Evolutionary conservation across 2,113 vertebrate genomes (phyloP).

Genomic region (Microtus richardsoni): DNA sequence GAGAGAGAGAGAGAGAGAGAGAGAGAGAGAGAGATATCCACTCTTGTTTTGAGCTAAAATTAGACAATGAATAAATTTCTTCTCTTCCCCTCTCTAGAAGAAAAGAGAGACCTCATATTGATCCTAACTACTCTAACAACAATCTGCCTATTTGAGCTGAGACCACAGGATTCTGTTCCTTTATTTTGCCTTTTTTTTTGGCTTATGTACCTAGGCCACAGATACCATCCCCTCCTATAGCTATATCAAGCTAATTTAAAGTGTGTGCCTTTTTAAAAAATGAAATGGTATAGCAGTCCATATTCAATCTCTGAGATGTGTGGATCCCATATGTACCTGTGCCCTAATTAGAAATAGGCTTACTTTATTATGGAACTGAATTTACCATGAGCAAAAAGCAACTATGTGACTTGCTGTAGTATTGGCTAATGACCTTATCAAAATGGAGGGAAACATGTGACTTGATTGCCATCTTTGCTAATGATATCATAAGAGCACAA

Average conservation of each 20-base stretch:
- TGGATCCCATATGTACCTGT: neutral
- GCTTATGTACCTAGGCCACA: too few relatives aligned
- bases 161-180: neutral
- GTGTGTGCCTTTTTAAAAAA: neutral
- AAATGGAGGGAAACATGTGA: neutral
- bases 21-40: neutral
- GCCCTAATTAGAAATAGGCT: neutral
- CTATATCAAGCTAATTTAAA: neutral
- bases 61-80: neutral
- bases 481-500: neutral
- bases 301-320: neutral
- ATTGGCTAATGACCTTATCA: neutral
- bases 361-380: neutral
- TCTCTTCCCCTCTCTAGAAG: neutral
- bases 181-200: neutral
- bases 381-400: neutral
- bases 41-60: neutral
- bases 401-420: neutral
- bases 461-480: neutral
- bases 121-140: neutral
- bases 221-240: neutral
- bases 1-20: neutral
- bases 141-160: neutral
- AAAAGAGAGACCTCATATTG: neutral
- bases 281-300: neutral